Base-by-base conservation (phyloP, 2,113 vertebrate species). In the Ailuropoda melanoleuca region DNA sequence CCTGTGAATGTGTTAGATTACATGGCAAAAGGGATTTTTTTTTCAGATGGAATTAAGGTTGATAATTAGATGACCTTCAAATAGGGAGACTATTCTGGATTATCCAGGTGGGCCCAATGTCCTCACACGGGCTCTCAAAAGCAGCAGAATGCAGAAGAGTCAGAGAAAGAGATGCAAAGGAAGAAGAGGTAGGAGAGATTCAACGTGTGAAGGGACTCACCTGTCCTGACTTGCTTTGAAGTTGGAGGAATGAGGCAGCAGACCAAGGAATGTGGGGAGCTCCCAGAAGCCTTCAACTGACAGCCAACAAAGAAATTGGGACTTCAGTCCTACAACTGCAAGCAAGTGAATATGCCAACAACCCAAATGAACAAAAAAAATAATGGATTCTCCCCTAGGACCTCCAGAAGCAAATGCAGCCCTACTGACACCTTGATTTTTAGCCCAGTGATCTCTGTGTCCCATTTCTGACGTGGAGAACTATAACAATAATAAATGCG, bases 31-130 rank as follows among this genome's bases (percentile, higher is more conserved):
- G 14, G 1, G 3, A 60, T 75, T 75, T 68, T 34, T n/a, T 94
- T 84, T 92, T 58, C 24, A 74, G 37, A 43, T 55, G 72, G 37
- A 90, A 64, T 90, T 93, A 90, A 93, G 8, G 74, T 89, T 95
- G 23, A 34, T 78, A 95, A 96, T 48, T 83, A 83, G 56, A 46
- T 90, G 53, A 56, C 34, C 81, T 96, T 82, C 86, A 84, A 93
- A 84, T 48, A 58, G 24, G 13, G 14, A 96, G 17, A 75, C 85
- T 72, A 91, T 72, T 4, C 46, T 95, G 77, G 46, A 68, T 85
- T 72, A 93, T 95, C 15, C 56, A 17, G 3, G 14, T 39, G 37
- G 19, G n/a, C 3, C 26, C 15, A 74, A 34, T n/a, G 50, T 58
- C 11, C 56, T 89, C 43, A 78, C 3, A 23, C 24, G 62, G 48